Evolutionary conservation across 1,140 invertebrate species (phyloP).

Genomic region (Habropoda laboriosa): DNA sequence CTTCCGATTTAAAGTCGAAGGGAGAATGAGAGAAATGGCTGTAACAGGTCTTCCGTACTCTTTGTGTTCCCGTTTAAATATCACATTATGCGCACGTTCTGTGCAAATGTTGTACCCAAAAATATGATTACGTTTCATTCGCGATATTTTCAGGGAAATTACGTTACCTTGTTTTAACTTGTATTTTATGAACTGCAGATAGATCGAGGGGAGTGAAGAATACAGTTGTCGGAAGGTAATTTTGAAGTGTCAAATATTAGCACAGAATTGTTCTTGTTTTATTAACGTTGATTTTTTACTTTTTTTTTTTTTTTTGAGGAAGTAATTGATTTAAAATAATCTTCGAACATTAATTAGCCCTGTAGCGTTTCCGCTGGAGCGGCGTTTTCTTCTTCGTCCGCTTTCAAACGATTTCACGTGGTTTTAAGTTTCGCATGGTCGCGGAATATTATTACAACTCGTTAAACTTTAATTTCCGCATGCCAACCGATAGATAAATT

Average conservation of each 20-base stretch:
- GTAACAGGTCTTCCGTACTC: no score
- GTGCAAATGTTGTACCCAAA: no score
- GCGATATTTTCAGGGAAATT: no score
- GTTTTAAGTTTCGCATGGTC: neutral
- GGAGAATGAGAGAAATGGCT: no score
- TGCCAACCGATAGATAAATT: slow-evolving; percentile 16
- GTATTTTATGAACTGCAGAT: no score
- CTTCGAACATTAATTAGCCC: neutral
- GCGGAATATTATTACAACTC: slow-evolving; percentile 10
- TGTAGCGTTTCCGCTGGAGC: neutral
- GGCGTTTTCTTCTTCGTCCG: neutral
- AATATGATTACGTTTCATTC: no score
- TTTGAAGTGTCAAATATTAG: neutral
- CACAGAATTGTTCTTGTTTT: neutral
- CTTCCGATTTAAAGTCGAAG: no score
- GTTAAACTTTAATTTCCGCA: slow-evolving; percentile 16
- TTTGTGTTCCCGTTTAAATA: no score
- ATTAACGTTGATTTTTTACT: slow-evolving; percentile 4
- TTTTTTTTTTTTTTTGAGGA: no score
- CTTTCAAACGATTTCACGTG: neutral
- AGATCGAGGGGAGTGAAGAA: neutral
- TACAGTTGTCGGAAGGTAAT: neutral
- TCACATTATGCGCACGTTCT: no score
- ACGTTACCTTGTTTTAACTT: no score
- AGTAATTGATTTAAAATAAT: neutral